Percentiles rank a stretch among this genome's conserved stretches.
These are phyloP conservation scores for Caranx ignobilis DNA, from an alignment of 2,113 vertebrate species.

Conservation along the genomic window DNA sequence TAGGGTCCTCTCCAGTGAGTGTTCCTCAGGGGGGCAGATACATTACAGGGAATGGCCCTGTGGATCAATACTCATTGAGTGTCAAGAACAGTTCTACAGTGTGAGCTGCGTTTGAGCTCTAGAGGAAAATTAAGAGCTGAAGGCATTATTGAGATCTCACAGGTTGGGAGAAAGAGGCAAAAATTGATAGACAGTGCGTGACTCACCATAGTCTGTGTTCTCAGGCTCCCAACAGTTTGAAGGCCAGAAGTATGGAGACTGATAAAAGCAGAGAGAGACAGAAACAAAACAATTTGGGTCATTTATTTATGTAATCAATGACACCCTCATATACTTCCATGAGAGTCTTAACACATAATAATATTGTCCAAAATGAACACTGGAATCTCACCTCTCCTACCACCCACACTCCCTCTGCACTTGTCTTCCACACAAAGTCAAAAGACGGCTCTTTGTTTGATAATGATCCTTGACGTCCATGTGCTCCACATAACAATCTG, in stretches of 20 bases:
- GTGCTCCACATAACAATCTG: slow-evolving; percentile 19
- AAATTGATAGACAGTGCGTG: slow-evolving; percentile 29
- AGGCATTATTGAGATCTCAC: slow-evolving; percentile 24
- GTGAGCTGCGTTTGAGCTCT: slow-evolving; percentile 37
- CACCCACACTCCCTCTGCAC: not conserved
- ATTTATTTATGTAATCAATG: slow-evolving; percentile 10
- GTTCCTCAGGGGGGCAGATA: slow-evolving; percentile 44
- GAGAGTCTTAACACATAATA: slow-evolving; percentile 1
- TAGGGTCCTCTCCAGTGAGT: slow-evolving; percentile 15
- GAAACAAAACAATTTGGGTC: slow-evolving; percentile 30
- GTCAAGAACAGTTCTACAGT: slow-evolving; percentile 52
- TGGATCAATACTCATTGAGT: slow-evolving; percentile 56
- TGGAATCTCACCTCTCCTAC: slow-evolving; percentile 2
- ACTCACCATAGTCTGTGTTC: slow-evolving; percentile 97
- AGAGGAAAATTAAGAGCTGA: slow-evolving; percentile 29
- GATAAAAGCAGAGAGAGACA: slow-evolving; percentile 64
- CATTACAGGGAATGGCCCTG: slow-evolving; percentile 48
- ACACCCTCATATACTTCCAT: not conserved
- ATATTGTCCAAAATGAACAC: not conserved
- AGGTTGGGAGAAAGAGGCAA: slow-evolving; percentile 14
- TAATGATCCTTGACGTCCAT: slow-evolving; percentile 39
- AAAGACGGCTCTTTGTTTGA: slow-evolving; percentile 36
- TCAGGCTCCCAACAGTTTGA: slow-evolving; percentile 99
- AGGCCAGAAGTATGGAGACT: slow-evolving; percentile 98
- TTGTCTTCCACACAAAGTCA: not conserved